Evolutionary conservation across 1,140 invertebrate genomes (phyloP).

Genomic region (Brachionus paranguensis): DNA sequence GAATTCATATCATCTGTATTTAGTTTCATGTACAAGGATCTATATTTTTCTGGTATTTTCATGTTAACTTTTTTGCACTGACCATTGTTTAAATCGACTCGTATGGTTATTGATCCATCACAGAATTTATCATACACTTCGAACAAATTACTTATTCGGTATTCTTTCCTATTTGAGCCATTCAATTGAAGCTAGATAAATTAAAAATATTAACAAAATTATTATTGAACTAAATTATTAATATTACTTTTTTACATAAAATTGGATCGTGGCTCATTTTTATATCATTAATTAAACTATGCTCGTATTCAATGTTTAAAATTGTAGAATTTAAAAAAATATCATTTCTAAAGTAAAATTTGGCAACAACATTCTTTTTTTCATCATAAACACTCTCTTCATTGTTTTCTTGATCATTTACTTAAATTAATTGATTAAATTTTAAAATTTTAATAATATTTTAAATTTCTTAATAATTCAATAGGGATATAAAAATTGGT

Average conservation of each 20-base stretch:
- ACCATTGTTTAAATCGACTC: neutral
- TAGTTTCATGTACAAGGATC: neutral
- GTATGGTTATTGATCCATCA: neutral
- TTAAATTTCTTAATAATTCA: too few species aligned
- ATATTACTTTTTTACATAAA: slow-evolving; percentile 1
- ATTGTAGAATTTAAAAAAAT: neutral
- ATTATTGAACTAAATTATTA: neutral
- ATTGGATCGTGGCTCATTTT: neutral
- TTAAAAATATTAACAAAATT: too few species aligned
- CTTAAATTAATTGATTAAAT: neutral
- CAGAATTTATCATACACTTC: neutral
- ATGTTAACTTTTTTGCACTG: neutral
- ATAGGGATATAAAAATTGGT: too few species aligned
- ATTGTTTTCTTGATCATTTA: neutral
- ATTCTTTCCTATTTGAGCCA: neutral
- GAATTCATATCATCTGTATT: slow-evolving; percentile 8
- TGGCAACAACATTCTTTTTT: neutral
- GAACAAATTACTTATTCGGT: neutral
- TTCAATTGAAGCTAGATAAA: neutral
- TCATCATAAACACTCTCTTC: neutral
- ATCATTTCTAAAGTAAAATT: neutral
- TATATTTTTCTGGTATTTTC: neutral
- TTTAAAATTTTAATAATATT: too few species aligned
- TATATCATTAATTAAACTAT: neutral
- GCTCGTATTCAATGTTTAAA: neutral